Evolutionary conservation across 2,797 vertebrate species (phyloP), one percentile per base, ranked within the genome.

Genomic region (Tadarida brasiliensis): DNA sequence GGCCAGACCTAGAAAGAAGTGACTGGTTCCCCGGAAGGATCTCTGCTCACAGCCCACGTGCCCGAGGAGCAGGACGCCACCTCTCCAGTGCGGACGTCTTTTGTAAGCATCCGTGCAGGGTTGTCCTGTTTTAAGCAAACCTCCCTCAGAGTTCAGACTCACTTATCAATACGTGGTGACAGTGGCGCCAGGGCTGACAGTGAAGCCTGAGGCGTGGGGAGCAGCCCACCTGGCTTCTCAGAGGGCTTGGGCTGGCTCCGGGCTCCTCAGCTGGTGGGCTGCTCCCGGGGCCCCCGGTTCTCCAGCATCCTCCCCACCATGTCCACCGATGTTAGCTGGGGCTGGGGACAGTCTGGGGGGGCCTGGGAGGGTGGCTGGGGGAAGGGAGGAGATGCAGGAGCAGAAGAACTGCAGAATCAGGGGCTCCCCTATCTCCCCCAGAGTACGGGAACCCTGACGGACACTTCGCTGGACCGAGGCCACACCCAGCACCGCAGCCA

Each of bases 321-420:
- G n/a, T 39, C 68, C 19, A 17, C 47, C 2, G 6, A 5, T 3
- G 1, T 33, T 1, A 44, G 56, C 57, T 20, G n/a, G 77, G 49
- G 33, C 47, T 19, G 16, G 11, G 9, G 5, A 2, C 56, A 30
- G 12, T 17, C 54, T 28, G 5, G 33, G 4, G 30, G 78, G 57
- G 61, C 16, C 47, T 0, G 7, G 47, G 68, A n/a, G 22, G 11
- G 3, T 2, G 8, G 17, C 24, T 0, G 2, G 35, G 78, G 80
- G 51, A 57, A 74, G 54, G 24, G 39, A 11, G 8, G 30, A 19
- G 47, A 78, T 1, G 90, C 80, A 74, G 95, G 94, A 44, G 92
- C 96, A 95, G 92, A 97, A 96, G 93, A 94, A 96, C 70, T 71
- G 83, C 84, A 94, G 93, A 91, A 77, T 78, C 90, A 81, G 49